Evolutionary conservation across 2,113 vertebrate genomes (phyloP).

Genomic region (Microtus oregoni): DNA sequence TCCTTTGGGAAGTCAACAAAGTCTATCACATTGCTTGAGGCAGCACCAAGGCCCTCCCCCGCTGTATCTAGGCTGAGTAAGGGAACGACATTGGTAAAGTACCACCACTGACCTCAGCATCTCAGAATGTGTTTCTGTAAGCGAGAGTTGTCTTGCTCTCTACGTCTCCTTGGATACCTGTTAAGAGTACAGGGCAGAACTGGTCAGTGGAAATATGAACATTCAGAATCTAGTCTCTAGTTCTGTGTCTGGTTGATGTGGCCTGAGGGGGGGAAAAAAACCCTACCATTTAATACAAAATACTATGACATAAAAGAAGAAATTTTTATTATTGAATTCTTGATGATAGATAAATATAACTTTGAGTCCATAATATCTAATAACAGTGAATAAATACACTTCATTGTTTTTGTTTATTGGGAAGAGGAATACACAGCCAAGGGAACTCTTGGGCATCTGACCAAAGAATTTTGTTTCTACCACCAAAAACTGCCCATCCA

Average conservation of each 20-base stretch:
- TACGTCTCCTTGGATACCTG: background rate
- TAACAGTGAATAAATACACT: background rate
- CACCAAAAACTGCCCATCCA: no score
- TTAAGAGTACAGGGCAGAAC: background rate
- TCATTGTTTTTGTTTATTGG: background rate
- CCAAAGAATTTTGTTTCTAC: background rate
- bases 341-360: background rate
- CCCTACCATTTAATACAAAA: conserved; percentile 32
- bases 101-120: background rate
- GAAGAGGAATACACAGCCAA: conserved; percentile 4
- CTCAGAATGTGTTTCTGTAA: background rate
- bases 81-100: background rate
- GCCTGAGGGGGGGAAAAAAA: background rate
- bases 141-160: background rate
- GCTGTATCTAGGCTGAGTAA: background rate
- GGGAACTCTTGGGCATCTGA: background rate
- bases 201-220: background rate
- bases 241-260: background rate
- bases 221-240: background rate
- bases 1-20: no score
- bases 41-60: no score
- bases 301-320: background rate
- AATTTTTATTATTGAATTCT: conserved; percentile 6
- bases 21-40: no score
- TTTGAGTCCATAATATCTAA: background rate